A percentile compares a stretch with the other conserved stretches of the same genome.
phyloP scores from a whole-genome alignment of 2,113 vertebrate species.

The Siniperca chuatsi region DNA sequence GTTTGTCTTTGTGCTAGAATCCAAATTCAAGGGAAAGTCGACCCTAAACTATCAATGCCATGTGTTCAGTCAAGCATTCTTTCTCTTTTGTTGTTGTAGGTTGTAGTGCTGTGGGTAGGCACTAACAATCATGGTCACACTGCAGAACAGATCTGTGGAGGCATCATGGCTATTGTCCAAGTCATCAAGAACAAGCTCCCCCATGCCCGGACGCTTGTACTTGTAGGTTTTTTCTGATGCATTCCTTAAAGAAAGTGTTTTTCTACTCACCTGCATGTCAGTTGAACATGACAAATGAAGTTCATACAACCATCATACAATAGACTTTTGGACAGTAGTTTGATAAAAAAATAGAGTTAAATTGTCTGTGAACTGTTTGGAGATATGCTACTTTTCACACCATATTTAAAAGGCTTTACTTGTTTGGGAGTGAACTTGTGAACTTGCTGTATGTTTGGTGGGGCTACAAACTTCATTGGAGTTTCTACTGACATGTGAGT shows the following conservation, averaged over 20 bases:
- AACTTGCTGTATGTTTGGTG: background rate
- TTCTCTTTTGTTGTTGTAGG: conserved; percentile 76
- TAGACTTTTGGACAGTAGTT: background rate
- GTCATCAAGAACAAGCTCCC: conserved; percentile 89
- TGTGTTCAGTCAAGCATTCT: conserved; percentile 8
- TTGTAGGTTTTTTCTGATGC: conserved; percentile 83
- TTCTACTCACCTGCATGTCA: background rate
- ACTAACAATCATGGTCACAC: conserved; percentile 92
- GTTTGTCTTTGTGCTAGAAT: conserved; percentile 19
- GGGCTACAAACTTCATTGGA: background rate
- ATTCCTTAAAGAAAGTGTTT: conserved; percentile 8
- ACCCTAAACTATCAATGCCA: background rate
- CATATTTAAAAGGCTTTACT: background rate
- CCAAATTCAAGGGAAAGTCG: conserved; percentile 2
- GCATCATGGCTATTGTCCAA: conserved; percentile 88
- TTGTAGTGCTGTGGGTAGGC: conserved; percentile 93
- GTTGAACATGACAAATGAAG: conserved; percentile 29
- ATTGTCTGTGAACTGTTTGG: background rate
- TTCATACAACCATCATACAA: conserved; percentile 25
- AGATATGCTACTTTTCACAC: background rate
- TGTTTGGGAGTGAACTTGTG: background rate
- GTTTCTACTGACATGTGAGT: background rate
- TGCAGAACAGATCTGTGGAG: conserved; percentile 88
- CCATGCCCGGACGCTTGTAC: conserved; percentile 86
- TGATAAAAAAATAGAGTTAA: background rate